Base-by-base conservation (phyloP, 1,140 invertebrate species). In the Copidosoma floridanum region DNA sequence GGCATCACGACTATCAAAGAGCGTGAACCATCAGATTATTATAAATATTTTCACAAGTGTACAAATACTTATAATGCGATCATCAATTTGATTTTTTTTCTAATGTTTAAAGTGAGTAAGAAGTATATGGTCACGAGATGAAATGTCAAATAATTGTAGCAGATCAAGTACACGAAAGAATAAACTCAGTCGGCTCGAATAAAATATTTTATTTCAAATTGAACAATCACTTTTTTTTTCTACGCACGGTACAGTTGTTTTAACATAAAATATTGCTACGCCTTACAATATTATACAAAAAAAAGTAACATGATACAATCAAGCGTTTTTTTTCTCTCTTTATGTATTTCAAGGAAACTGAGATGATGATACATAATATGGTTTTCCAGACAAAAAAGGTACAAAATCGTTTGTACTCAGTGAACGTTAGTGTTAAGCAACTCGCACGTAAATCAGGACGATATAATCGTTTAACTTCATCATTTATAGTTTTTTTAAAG, bases 151-250 rank as follows among this genome's bases (percentile, higher is more conserved):
- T n/a, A n/a, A n/a, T n/a, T n/a, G n/a, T n/a, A n/a, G n/a, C n/a
- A n/a, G n/a, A n/a, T n/a, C n/a, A n/a, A n/a, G n/a, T n/a, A n/a
- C n/a, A n/a, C n/a, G n/a, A n/a, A n/a, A n/a, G n/a, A n/a, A n/a
- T n/a, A n/a, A n/a, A n/a, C n/a, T n/a, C 46, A 29, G 12, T 32
- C 6, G 8, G 7, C 14, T 54, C 43, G 20, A 54, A 54, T 61
- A 61, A 61, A 61, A 61, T 61, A 54, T 61, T 61, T 61, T 61
- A 61, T 61, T 61, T 61, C 44, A 61, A 61, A 53, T 61, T 29
- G 37, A 61, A 54, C 43, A 60, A 54, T 60, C 41, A 54, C 23
- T 60, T 57, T 60, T 44, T n/a, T 59, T 51, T 58, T 18, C 43
- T 60, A 60, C 54, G 43, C 50, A 60, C 43, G 47, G 54, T 54